Evolutionary conservation across 1,140 invertebrate genomes (phyloP).

Genomic region (Solenopsis fugax): DNA sequence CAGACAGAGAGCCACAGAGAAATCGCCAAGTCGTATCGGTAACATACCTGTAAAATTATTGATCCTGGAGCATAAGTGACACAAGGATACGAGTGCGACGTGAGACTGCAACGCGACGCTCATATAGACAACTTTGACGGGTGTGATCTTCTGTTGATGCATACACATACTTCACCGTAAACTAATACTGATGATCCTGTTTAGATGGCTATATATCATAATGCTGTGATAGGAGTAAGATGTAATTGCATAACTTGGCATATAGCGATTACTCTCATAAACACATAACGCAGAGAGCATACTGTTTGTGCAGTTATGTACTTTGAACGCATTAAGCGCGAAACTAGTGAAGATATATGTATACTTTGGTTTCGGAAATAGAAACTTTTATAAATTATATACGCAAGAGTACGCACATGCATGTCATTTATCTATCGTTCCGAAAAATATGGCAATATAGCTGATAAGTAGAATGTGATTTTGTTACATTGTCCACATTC

Average conservation of each 20-base stretch:
- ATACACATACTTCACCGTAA: neutral
- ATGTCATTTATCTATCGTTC: neutral
- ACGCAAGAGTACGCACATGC: neutral
- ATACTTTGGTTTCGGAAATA: neutral
- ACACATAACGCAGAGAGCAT: neutral
- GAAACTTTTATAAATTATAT: neutral
- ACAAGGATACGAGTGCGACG: conserved; percentile 35
- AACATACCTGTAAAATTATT: conserved; percentile 54
- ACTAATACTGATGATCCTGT: conserved; percentile 8
- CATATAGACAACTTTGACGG: neutral
- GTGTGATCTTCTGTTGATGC: neutral
- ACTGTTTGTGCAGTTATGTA: neutral
- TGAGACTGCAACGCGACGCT: conserved; percentile 29
- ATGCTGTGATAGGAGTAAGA: neutral
- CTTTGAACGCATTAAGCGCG: neutral
- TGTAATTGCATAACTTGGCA: conserved; percentile 39
- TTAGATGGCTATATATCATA: neutral
- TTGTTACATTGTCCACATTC: neutral
- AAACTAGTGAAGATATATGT: neutral
- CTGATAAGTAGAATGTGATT: neutral
- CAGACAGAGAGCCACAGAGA: neutral
- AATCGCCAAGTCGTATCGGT: conserved; percentile 17
- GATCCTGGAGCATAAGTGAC: conserved; percentile 45
- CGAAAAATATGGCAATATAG: neutral
- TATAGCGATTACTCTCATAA: conserved; percentile 2